Evolutionary conservation across 1,140 invertebrate species (phyloP).

Genomic region (Luehdorfia chinensis): DNA sequence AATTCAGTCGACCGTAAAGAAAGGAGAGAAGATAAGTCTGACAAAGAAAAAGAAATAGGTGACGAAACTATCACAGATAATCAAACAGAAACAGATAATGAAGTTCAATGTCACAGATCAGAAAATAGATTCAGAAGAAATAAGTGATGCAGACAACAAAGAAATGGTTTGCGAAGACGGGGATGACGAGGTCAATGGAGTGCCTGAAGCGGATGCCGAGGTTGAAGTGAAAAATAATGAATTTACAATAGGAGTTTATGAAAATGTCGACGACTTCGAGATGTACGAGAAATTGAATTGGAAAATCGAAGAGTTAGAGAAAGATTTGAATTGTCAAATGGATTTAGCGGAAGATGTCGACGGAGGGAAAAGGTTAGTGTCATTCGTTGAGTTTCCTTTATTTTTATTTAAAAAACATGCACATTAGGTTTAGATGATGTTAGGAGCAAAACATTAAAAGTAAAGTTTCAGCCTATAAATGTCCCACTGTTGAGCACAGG

Average conservation of each 20-base stretch:
- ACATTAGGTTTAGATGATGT: no score
- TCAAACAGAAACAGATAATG: conserved; percentile 5
- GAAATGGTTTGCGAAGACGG: no score
- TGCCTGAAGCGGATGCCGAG: neutral
- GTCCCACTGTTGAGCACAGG: no score
- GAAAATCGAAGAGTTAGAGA: conserved; percentile 60
- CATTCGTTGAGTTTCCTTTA: neutral
- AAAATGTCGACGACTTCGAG: conserved; percentile 60
- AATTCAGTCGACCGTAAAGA: neutral
- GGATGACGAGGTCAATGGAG: conserved; percentile 2
- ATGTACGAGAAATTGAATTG: conserved; percentile 65
- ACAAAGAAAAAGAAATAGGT: conserved; percentile 1
- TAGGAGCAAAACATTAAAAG: no score
- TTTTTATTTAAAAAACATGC: no score
- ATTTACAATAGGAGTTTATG: conserved; percentile 22
- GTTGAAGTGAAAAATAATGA: conserved; percentile 17
- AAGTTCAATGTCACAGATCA: no score
- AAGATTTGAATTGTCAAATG: conserved; percentile 56
- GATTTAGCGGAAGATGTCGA: conserved; percentile 69
- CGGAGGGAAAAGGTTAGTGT: conserved; percentile 52
- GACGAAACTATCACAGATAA: conserved; percentile 5
- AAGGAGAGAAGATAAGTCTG: conserved; percentile 14
- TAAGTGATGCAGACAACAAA: no score
- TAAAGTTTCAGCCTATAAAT: no score
- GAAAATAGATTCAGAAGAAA: neutral